Base-by-base conservation (phyloP, 2,888 invertebrate genomes). In the Drosophila gaucha region DNA sequence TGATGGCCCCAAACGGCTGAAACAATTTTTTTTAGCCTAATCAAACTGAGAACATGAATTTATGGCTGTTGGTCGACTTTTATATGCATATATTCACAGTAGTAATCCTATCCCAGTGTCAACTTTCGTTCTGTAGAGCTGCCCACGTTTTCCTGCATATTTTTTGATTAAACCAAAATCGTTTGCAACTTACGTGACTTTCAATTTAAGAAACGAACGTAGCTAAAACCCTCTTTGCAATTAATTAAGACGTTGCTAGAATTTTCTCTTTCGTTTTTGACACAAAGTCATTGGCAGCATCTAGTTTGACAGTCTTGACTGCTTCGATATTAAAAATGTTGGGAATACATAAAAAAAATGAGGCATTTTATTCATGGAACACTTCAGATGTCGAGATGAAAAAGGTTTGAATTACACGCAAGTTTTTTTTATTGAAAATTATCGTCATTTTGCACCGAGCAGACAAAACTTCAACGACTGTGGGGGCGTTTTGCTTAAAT, bases 241-340 rank as follows among this genome's bases (percentile, higher is more conserved):
- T 74, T 76, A 79, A 77, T 80, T 67, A 67, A 51, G 41, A 51
- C 50, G 51, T 57, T 78, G 63, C 46, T 31, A 26, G 49, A 54
- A 22, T 51, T 54, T 39, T 30, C 24, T 51, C 9, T 57, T 43
- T 31, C 22, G 49, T 50, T 22, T 55, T 54, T 30, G 36, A n/a
- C n/a, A 24, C 55, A 43, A 30, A 24, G 74, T 30, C 67, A 43
- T 50, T 57, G 52, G 49, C 30, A 43, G 51, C 44, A 44, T 14
- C 31, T 31, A 22, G 24, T 22, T 14, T 2, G 24, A 6, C 4
- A 4, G 24, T 16, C 24, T 41, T 16, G 41, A 41, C 26, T 41
- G n/a, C n/a, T 16, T 10, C 24, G 12, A 33, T 30, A 36, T 44
- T 18, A 12, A 33, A 38, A 38, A 20, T 14, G 18, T 14, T 39